Percentiles rank a stretch among this genome's conserved stretches.
These are phyloP conservation scores for Ormyrus rosae DNA, from an alignment of 2,888 invertebrate genomes.

Conservation along the genomic window DNA sequence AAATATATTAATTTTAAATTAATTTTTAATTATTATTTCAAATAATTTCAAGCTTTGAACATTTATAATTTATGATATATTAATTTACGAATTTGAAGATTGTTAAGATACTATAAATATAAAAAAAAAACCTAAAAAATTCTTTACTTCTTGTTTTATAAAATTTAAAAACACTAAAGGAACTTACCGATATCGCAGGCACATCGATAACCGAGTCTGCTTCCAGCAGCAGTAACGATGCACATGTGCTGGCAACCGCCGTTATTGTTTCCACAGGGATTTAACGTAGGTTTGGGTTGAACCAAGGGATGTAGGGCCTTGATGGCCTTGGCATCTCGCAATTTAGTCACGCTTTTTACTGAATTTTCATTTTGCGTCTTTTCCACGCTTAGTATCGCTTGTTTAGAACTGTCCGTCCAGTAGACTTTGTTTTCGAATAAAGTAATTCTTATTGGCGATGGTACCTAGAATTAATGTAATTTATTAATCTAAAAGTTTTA, in stretches of 20 bases:
- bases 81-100: no score
- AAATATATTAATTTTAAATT: no score
- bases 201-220: conserved; percentile 88
- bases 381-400: conserved; percentile 91
- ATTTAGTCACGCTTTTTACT: conserved; percentile 88
- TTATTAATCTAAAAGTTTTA: no score
- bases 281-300: conserved; percentile 82
- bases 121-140: no score
- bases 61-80: no score
- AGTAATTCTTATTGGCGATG: conserved; percentile 89
- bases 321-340: conserved; percentile 89
- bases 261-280: conserved; percentile 91
- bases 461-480: conserved; percentile 77
- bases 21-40: no score
- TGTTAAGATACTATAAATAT: no score
- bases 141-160: no score
- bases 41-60: no score
- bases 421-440: conserved; percentile 91
- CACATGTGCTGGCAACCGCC: conserved; percentile 96
- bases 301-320: conserved; percentile 88
- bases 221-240: conserved; percentile 88
- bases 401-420: conserved; percentile 95
- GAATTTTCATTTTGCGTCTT: conserved; percentile 89
- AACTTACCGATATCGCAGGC: conserved; percentile 89
- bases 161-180: no score